Evolutionary conservation across 2,888 invertebrate genomes (phyloP), one percentile per base, ranked within the genome.

Genomic region (Limnephilus marmoratus): DNA sequence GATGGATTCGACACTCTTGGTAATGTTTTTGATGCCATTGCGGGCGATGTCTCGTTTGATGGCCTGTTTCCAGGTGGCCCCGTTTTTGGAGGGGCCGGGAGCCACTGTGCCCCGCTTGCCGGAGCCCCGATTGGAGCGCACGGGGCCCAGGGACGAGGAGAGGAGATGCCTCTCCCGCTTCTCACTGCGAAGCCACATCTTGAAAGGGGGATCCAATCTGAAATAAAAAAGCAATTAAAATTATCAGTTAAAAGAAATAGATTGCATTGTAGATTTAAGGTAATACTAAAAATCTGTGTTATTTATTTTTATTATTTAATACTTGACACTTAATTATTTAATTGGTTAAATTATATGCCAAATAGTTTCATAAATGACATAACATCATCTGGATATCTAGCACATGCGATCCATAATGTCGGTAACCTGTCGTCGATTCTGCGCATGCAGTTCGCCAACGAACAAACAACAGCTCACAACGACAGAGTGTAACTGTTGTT

Each of bases 131-230:
- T 85, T 92, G 34, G 91, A 82, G 5, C 93, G 88, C 7, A 92
- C 86, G 7, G 91, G 90, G 3, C 93, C 93, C 9, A 92, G 90
- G 31, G 90, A 41, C 12, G 93, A 87, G 45, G 94, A 87, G 37
- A 93, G 95, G 95, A 96, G 95, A 95, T 96, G 96, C 94, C 96
- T 96, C 95, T 96, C 96, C 94, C 97, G 96, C 94, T 97, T 97
- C 94, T 97, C 97, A 95, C 97, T 97, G 95, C 97, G 96, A 95
- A 97, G 95, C 96, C 97, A 97, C 97, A 97, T 97, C 94, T 96
- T 96, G 81, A 83, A 15, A 34, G 24, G 82, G 41, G 29, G 85
- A 18, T 68, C 24, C 24, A 68, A 68, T 24, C 53, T 68, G 24
- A 18, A 68, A 68, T 68, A 68, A 53, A 15, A 53, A 53, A 53